Evolutionary conservation across 2,113 vertebrate genomes (phyloP), one percentile per base, ranked within the genome.

Genomic region (Nesoenas mayeri): DNA sequence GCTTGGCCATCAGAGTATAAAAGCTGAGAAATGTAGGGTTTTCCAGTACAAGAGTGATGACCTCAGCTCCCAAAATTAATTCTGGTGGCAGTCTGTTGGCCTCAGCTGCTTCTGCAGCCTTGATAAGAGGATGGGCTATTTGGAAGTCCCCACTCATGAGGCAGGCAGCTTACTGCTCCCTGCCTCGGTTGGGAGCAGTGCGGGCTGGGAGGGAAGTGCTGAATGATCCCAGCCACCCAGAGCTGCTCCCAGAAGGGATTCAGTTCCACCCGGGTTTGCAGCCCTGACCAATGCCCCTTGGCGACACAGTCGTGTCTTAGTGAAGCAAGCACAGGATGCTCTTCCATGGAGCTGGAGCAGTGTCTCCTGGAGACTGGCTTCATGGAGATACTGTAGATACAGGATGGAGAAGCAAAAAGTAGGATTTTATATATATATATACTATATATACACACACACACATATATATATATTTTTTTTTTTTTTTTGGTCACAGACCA

Each of bases 131-230:
- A 72, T 9, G 51, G 40, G 67, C 67, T 67, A 2, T 72, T 79
- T 56, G 82, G 67, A 58, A 58, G n/a, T 61, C 21, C 5, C 29
- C 10, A 10, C 64, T 83, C 42, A 26, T 15, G 25, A 77, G 65
- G 71, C 75, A 40, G n/a, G 21, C 9, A 2, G 58, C 44, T 87
- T 73, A 21, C 40, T 82, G 44, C 78, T 70, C 58, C 28, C 31
- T 2, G 9, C 38, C 40, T 48, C 4, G 2, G 15, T 7, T 1
- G 1, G 24, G 66, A 89, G 51, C 22, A 6, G 2, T 0, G 0
- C 0, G 2, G 65, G 21, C 75, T 84, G 70, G 40, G 66, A 85
- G 42, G 74, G 51, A 53, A 73, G 31, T 0, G 2, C 18, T 73
- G 87, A 51, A 36, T 38, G 44, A 57, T 72, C 34, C 32, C 40